A percentile compares a stretch with the other conserved stretches of the same genome.
Evolutionary conservation across 2,888 invertebrate species (phyloP).

Genomic region (Arenicola marina): DNA sequence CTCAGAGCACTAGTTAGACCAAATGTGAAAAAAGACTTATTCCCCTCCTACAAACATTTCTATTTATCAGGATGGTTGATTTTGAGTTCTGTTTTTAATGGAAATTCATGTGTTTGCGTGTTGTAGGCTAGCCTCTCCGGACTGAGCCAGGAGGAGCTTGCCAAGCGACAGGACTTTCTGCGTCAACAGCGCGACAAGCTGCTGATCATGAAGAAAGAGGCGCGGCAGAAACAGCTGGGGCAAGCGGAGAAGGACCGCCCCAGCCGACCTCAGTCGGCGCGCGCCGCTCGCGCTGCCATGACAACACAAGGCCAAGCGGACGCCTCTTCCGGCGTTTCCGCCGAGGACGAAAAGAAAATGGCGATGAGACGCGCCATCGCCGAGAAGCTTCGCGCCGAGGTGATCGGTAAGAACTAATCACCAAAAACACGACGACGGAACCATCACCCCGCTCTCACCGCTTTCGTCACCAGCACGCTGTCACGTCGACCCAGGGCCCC

Average conservation of each 20-base stretch:
- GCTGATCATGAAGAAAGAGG: constrained; percentile 84
- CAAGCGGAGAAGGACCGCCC: constrained; percentile 66
- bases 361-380: constrained; percentile 83
- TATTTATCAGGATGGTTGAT: too few species aligned
- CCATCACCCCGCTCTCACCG: too few species aligned
- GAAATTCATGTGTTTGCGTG: too few species aligned
- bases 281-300: constrained; percentile 52
- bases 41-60: too few species aligned
- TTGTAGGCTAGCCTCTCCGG: constrained; percentile 18
- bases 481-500: too few species aligned
- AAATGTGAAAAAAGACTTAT: too few species aligned
- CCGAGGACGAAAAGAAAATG: constrained; percentile 67
- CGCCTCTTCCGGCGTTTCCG: constrained; percentile 24
- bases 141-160: constrained; percentile 66
- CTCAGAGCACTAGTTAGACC: too few species aligned
- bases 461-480: too few species aligned
- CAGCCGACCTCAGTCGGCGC: constrained; percentile 75
- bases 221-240: constrained; percentile 76
- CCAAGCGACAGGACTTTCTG: constrained; percentile 81
- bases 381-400: constrained; percentile 81
- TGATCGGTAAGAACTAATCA: constrained; percentile 70
- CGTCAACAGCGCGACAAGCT: constrained; percentile 88
- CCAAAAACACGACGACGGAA: too few species aligned
- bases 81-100: too few species aligned
- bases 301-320: not conserved